Base-by-base conservation (phyloP, 2,797 vertebrate species). In the Sebastiscus tertius region DNA sequence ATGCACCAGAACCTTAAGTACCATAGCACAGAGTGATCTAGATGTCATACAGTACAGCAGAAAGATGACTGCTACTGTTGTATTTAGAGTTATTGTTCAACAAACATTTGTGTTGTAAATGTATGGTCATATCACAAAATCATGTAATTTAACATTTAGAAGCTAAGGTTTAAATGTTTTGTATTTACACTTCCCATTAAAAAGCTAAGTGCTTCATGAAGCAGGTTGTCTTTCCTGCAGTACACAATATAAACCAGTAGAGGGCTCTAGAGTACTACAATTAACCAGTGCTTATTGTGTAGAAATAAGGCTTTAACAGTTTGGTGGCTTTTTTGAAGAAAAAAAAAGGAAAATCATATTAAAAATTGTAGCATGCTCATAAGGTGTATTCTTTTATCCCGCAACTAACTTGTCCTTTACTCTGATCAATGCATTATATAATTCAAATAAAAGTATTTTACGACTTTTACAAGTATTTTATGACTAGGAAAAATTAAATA, bases 231-330 rank as follows among this genome's bases (percentile, higher is more conserved):
- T 49, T 31, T 71, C 59, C 73, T 89, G 83, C 78, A 91, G 70
- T 84, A 78, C 27, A 52, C 60, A 55, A 74, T 46, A 72, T 4
- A 4, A 59, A 80, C 91, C 93, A 90, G 46, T 24, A 90, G 95
- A 84, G 86, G 91, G 82, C 72, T 11, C 75, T 70, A 83, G 3
- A 79, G 61, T 66, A 79, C 81, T 67, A 79, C 71, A 66, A 65
- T 77, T 31, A 75, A 72, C 42, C 64, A 72, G n/a, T 77, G 39
- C 33, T 88, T 69, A 29, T 26, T 36, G 16, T 59, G 34, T 26
- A 81, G 62, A 89, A 87, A 84, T 69, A 64, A 82, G 77, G 84
- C 70, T 76, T 78, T 27, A 68, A 81, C 26, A 61, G 69, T 74
- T 76, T 54, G 26, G 52, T 75, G 12, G 16, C 18, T 81, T 80